phyloP scores from a whole-genome alignment of 1,140 invertebrate species.

The Bombus huntii region DNA sequence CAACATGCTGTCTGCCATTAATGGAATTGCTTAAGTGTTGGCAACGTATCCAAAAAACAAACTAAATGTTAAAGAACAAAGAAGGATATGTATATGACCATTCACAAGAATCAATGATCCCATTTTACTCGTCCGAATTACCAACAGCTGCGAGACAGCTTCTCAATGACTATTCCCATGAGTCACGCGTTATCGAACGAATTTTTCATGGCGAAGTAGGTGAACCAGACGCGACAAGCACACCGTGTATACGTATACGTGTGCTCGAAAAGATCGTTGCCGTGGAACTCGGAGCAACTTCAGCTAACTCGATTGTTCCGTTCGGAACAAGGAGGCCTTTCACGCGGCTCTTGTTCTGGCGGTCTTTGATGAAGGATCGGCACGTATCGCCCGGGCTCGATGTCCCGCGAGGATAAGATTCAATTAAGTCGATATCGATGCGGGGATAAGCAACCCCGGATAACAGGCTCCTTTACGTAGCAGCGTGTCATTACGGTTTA shows the following conservation, averaged over 20 bases:
- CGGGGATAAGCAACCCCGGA: constrained; percentile 44
- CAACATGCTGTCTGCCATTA: too few species aligned
- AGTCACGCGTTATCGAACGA: constrained; percentile 3
- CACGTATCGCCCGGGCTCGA: constrained; percentile 44
- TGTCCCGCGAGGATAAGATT: constrained; percentile 59
- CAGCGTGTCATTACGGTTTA: constrained; percentile 19
- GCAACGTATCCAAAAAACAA: too few species aligned
- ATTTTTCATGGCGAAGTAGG: constrained; percentile 6
- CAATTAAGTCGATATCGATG: constrained; percentile 59
- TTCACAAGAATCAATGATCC: not conserved
- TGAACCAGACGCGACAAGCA: not conserved
- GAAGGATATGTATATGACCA: not conserved
- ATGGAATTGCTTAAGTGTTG: too few species aligned
- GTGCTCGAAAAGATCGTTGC: constrained; percentile 46
- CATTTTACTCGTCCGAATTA: not conserved
- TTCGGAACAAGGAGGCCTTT: constrained; percentile 70
- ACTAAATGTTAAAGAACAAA: too few species aligned
- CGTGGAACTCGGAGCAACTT: constrained; percentile 52
- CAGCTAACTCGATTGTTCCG: constrained; percentile 71
- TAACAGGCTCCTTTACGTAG: not conserved
- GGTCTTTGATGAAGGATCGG: constrained; percentile 56
- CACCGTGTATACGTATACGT: constrained; percentile 23
- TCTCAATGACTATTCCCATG: not conserved
- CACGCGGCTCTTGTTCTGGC: constrained; percentile 61
- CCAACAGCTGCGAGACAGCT: not conserved